A percentile compares a stretch with the other conserved stretches of the same genome.
phyloP scores from a whole-genome alignment of 2,888 invertebrate genomes.

The Pristionchus mayeri region DNA sequence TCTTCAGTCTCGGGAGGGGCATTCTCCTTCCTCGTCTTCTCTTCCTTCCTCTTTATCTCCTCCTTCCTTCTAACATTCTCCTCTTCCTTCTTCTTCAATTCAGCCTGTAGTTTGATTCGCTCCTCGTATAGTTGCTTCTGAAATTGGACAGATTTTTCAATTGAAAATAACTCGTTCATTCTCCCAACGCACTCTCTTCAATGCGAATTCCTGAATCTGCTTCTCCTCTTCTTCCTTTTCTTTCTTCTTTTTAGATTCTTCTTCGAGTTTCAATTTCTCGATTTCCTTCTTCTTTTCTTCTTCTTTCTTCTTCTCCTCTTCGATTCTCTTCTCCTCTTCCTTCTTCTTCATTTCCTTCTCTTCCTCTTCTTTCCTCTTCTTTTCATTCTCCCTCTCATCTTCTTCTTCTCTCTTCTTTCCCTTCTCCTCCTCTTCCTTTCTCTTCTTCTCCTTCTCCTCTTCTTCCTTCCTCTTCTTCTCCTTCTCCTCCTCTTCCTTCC shows the following conservation, averaged over 20 bases:
- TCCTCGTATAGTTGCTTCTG: constrained; percentile 24
- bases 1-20: constrained; percentile 34
- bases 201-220: constrained; percentile 1
- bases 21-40: constrained; percentile 19
- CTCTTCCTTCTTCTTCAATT: constrained; percentile 44
- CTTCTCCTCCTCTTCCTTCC: background rate
- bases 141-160: background rate
- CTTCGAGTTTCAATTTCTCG: constrained; percentile 2
- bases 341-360: constrained; percentile 22
- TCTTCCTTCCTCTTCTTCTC: background rate
- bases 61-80: background rate
- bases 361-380: background rate
- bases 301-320: constrained; percentile 1
- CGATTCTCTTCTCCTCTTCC: background rate
- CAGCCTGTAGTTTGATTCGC: background rate
- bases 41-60: constrained; percentile 27
- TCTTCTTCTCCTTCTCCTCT: background rate
- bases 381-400: background rate
- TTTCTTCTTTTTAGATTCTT: constrained; percentile 36
- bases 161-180: background rate
- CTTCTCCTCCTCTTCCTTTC: background rate
- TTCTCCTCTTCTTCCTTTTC: constrained; percentile 26
- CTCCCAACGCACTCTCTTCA: constrained; percentile 2
- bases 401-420: background rate
- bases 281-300: background rate